Conservation (phyloP, 2,113 vertebrate species). For the Sorex araneus region DNA sequence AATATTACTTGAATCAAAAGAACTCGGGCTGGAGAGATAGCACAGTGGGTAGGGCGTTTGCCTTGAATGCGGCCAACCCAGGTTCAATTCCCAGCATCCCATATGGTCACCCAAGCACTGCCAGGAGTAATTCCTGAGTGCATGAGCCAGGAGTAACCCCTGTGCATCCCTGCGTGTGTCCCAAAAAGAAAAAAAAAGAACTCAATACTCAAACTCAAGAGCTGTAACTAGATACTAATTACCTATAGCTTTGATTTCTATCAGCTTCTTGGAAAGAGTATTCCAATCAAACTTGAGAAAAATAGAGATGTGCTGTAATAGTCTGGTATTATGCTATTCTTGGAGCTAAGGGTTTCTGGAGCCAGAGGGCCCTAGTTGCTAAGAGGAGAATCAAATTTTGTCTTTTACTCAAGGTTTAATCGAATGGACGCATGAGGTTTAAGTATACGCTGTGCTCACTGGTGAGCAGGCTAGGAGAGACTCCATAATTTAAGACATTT, state of each 20-base stretch:
- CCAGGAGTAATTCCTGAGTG: no score
- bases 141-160: no score
- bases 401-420: background rate
- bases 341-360: background rate
- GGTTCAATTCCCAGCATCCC: no score
- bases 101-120: no score
- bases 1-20: background rate
- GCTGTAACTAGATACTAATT: background rate
- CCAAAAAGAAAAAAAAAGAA: no score
- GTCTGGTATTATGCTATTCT: background rate
- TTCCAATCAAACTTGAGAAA: background rate
- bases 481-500: slow-evolving; percentile 66
- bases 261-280: background rate
- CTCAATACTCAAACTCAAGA: background rate
- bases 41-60: no score
- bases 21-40: no score
- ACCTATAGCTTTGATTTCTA: background rate
- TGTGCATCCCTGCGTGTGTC: no score
- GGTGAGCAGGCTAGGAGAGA: slow-evolving; percentile 21
- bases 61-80: no score
- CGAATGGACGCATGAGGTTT: background rate
- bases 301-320: background rate
- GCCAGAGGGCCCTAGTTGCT: background rate
- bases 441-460: background rate
- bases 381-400: background rate